Conservation (phyloP, 2,888 invertebrate genomes). For the Anthophora plumipes region DNA sequence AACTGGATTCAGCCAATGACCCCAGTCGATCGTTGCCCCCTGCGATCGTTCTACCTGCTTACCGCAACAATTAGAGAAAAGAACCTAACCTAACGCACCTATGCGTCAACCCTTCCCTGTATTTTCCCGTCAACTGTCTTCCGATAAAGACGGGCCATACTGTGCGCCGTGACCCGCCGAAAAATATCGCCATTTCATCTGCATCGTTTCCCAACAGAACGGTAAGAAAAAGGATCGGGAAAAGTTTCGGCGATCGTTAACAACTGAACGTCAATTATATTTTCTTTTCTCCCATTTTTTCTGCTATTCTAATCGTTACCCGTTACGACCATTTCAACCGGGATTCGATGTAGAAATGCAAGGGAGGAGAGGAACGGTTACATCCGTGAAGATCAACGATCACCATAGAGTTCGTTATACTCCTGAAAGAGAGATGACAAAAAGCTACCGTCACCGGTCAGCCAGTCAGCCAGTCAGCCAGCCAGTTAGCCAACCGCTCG, state of each 20-base stretch:
- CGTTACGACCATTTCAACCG: not conserved
- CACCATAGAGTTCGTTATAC: slow-evolving; percentile 79
- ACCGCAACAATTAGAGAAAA: slow-evolving; percentile 56
- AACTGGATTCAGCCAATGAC: slow-evolving; percentile 81
- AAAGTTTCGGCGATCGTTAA: no score
- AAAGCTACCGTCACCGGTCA: slow-evolving; percentile 57
- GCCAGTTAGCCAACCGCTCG: slow-evolving; percentile 24
- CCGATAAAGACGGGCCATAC: not conserved
- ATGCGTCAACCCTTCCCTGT: slow-evolving; percentile 32
- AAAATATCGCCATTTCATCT: not conserved
- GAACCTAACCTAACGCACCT: no score
- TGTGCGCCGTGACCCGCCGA: not conserved
- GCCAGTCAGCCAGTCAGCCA: slow-evolving; percentile 11
- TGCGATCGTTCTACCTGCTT: slow-evolving; percentile 64
- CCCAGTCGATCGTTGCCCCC: slow-evolving; percentile 79
- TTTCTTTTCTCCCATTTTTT: no score
- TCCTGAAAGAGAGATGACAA: slow-evolving; percentile 72
- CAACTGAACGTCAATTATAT: no score
- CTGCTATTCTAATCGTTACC: no score
- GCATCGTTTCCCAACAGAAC: no score
- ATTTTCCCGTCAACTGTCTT: not conserved
- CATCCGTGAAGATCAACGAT: slow-evolving; percentile 66
- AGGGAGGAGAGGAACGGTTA: slow-evolving; percentile 53
- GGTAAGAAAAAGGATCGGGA: no score
- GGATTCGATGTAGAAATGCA: slow-evolving; percentile 1